Percentiles rank a stretch among this genome's conserved stretches.
Evolutionary conservation across 2,113 vertebrate species (phyloP).

Genomic region (Scortum barcoo): DNA sequence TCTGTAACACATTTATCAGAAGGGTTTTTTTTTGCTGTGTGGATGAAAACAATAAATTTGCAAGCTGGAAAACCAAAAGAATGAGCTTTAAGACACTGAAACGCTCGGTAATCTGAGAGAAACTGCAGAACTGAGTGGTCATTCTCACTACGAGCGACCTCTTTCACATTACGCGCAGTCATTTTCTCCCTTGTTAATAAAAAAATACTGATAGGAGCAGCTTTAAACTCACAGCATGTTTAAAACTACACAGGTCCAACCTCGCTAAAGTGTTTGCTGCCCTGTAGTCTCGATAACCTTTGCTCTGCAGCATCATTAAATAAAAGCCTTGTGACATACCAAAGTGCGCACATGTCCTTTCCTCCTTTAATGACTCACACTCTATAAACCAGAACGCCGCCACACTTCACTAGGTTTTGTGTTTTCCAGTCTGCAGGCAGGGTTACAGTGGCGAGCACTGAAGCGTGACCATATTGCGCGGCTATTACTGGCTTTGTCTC

Average conservation of each 20-base stretch:
- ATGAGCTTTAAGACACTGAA: too few relatives aligned
- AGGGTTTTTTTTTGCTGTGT: too few relatives aligned
- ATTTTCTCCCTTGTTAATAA: too few relatives aligned
- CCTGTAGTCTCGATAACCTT: constrained; percentile 21
- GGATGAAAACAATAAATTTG: too few relatives aligned
- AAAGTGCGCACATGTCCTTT: constrained; percentile 38
- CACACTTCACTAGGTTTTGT: constrained; percentile 48
- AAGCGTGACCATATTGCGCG: constrained; percentile 33
- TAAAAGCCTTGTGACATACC: constrained; percentile 44
- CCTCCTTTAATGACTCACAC: constrained; percentile 47
- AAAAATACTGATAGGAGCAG: neutral
- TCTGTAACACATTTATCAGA: too few relatives aligned
- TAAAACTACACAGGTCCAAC: neutral
- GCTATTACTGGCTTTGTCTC: constrained; percentile 36
- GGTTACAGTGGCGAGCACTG: constrained; percentile 9
- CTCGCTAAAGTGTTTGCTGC: neutral
- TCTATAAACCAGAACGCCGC: constrained; percentile 11
- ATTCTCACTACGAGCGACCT: neutral
- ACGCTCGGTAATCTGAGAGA: too few relatives aligned
- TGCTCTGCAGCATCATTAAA: constrained; percentile 41
- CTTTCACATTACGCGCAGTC: neutral
- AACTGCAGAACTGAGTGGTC: neutral
- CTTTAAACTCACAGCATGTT: neutral
- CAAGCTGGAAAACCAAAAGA: too few relatives aligned
- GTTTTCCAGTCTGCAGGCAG: constrained; percentile 52